Evolutionary conservation across 2,888 invertebrate species (phyloP), one percentile per base, ranked within the genome.

Genomic region (Lithosia quadra): DNA sequence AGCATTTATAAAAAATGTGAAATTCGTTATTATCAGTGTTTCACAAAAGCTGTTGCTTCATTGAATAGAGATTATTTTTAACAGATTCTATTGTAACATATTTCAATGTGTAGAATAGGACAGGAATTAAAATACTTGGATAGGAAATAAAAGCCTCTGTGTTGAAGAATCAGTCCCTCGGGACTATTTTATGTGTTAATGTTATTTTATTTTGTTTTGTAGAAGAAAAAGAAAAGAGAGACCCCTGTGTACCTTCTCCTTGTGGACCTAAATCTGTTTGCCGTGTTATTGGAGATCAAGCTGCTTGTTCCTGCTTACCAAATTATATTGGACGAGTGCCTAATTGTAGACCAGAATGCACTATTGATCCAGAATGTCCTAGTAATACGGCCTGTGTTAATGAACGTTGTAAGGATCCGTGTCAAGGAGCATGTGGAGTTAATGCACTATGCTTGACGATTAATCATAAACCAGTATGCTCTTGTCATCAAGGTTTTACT

Each of bases 251-350:
- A 62, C 98, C 98, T 18, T 97, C 97, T 75, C 98, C 98, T 0
- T 98, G 98, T 88, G 98, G 98, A 67, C 97, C 97, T 0, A 97
- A 98, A 86, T 97, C 98, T 7, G 97, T 97, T 87, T 98, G 98
- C 86, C 96, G 97, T 75, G 96, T 97, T 61, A 97, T 98, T 76
- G 97, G 97, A 67, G 96, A 96, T 71, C 97, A 98, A 90, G 97
- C 98, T n/a, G 98, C 98, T 63, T 98, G 98, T 87, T 98, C 98
- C 61, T 98, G 98, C 89, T 92, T 97, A 78, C 95, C 96, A 34
- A 97, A 98, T 86, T 98, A 97, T 86, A 96, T 98, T 63, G 98
- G 98, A 72, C 96, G 98, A 79, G 97, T 98, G 64, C 98, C 98
- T 36, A 98, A 97, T 85, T 98, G 98, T 86, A 95, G 98, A 83